Percentiles rank a stretch among this genome's conserved stretches.
phyloP scores from a whole-genome alignment of 2,888 invertebrate genomes.

The Liodrosophila aerea region DNA sequence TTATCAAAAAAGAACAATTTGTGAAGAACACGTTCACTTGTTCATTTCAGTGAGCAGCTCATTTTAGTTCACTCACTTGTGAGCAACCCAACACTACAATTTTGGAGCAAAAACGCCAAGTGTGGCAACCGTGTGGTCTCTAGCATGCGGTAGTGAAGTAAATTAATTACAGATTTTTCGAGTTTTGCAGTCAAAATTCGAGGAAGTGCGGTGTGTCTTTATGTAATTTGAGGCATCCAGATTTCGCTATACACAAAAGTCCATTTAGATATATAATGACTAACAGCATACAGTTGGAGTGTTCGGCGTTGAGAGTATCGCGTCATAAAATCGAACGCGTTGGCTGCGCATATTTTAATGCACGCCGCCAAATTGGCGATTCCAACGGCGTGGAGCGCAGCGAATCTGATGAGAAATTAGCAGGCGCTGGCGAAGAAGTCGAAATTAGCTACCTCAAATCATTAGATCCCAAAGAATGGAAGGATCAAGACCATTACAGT shows the following conservation, averaged over 20 bases:
- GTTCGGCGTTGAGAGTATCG: constrained; percentile 54
- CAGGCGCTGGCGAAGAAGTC: constrained; percentile 85
- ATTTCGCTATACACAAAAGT: constrained; percentile 17
- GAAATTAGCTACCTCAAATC: constrained; percentile 92
- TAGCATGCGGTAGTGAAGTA: constrained; percentile 59
- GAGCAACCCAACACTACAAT: too few relatives aligned
- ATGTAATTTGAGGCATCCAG: constrained; percentile 45
- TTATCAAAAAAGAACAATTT: too few relatives aligned
- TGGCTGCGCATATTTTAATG: constrained; percentile 70
- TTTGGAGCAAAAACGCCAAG: too few relatives aligned
- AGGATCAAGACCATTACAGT: constrained; percentile 98
- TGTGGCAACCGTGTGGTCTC: too few relatives aligned
- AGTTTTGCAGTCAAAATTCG: constrained; percentile 45
- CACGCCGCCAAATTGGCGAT: constrained; percentile 69
- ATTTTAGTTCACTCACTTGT: too few relatives aligned
- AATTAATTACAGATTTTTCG: constrained; percentile 48
- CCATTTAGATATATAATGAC: constrained; percentile 41
- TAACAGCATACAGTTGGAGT: constrained; percentile 49
- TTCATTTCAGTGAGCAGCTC: too few relatives aligned
- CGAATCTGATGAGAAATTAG: constrained; percentile 78
- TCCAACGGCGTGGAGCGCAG: constrained; percentile 67
- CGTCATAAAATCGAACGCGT: constrained; percentile 69
- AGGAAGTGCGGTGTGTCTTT: constrained; percentile 50
- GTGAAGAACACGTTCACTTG: too few relatives aligned
- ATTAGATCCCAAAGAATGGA: constrained; percentile 98